Base-by-base conservation (phyloP, 2,113 vertebrate species). In the Notarius quadriscutis region DNA sequence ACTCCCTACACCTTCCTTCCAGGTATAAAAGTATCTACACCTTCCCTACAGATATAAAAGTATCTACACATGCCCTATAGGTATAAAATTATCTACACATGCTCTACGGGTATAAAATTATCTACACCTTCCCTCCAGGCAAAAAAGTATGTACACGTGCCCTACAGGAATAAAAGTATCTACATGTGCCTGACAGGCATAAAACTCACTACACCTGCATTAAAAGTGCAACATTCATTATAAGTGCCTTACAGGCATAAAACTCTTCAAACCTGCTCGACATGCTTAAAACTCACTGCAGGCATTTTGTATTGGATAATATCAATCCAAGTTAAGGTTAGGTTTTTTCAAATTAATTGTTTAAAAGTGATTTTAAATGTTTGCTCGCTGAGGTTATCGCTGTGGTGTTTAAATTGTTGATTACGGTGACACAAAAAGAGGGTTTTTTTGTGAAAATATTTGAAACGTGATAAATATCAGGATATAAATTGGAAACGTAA, bases 1-100 rank as follows among this genome's bases (percentile, higher is more conserved):
- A 50, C 2, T 11, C 8, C 0, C 15, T 51, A 41, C 17, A 41
- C 95, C 97, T 58, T 3, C 57, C 6, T 27, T 60, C 60, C 27
- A 60, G 15, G 63, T 15, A 20, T 72, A 30, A 71, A 72, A 12
- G 2, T 11, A 0, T 1, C 9, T 57, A 34, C 17, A 55, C 8
- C 10, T 55, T 17, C 50, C 30, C 17, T 34, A 57, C n/a, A 84
- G 27, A 51, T 11, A 20, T 81, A 84, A 91, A 87, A 92, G 94
- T 93, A 87, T 0, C 0, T 48, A 20, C 2, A 57, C 5, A 22
- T 41, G 17, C 14, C 30, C 14, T 58, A 81, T 27, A 81, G 5
- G 17, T 74, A n/a, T 74, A 58, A 72, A 74, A 41, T 12, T 41
- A 7, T 1, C 9, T 71, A 30, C 7, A 11, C 65, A 12, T 71